phyloP scores from a whole-genome alignment of 2,888 invertebrate genomes.

The Unio delphinus region DNA sequence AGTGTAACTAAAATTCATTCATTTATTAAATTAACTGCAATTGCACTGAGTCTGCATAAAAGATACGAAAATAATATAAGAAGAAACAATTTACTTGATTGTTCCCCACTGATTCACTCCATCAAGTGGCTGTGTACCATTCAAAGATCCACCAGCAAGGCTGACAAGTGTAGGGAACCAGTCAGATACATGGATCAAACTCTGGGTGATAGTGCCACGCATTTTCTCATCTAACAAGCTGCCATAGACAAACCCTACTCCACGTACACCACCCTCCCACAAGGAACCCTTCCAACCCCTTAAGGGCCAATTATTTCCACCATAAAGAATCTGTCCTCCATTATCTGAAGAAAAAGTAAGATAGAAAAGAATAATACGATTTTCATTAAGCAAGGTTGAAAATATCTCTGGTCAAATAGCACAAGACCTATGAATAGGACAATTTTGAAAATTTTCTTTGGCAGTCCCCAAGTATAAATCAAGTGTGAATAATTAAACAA shows the following conservation, averaged over 20 bases:
- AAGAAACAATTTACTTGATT: slow-evolving; percentile 52
- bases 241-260: slow-evolving; percentile 65
- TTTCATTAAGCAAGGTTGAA: background rate
- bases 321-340: slow-evolving; percentile 64
- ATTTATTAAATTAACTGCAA: background rate
- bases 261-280: slow-evolving; percentile 69
- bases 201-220: slow-evolving; percentile 26
- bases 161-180: slow-evolving; percentile 67
- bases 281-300: slow-evolving; percentile 66
- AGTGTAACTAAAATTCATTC: background rate
- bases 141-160: slow-evolving; percentile 57
- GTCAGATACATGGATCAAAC: slow-evolving; percentile 67
- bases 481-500: too few relatives aligned
- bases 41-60: background rate
- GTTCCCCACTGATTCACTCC: slow-evolving; percentile 65
- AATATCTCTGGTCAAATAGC: background rate
- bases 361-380: background rate
- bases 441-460: too few relatives aligned
- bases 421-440: too few relatives aligned
- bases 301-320: slow-evolving; percentile 69
- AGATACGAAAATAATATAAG: background rate
- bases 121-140: slow-evolving; percentile 62
- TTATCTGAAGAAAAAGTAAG: slow-evolving; percentile 70
- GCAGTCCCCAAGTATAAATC: too few relatives aligned
- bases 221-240: slow-evolving; percentile 38